Conservation (phyloP, 2,113 vertebrate species). For the Lamprotornis superbus region DNA sequence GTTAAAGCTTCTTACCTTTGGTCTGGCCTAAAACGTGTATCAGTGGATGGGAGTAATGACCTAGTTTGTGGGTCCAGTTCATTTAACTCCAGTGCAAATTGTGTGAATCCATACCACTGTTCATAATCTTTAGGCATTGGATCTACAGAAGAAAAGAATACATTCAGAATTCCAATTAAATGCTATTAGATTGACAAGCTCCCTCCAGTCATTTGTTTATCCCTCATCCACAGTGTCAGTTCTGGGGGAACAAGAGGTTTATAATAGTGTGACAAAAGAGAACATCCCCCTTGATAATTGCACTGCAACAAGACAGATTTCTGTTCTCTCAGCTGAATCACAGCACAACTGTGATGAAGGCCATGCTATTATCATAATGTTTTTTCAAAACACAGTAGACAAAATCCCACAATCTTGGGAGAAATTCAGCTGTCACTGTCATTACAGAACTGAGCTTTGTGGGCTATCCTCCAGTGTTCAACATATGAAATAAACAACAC, state of each 20-base stretch:
- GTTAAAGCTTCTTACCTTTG: constrained; percentile 82
- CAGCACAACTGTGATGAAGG: neutral
- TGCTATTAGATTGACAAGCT: neutral
- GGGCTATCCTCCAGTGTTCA: neutral
- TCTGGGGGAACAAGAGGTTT: neutral
- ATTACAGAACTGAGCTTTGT: neutral
- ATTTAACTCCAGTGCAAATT: constrained; percentile 93
- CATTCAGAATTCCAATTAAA: neutral
- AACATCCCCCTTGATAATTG: neutral
- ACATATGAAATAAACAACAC: neutral
- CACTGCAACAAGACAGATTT: neutral
- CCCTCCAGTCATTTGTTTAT: neutral
- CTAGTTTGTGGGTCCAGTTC: constrained; percentile 83
- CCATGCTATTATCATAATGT: neutral
- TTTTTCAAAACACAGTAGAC: neutral
- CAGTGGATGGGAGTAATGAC: constrained; percentile 85
- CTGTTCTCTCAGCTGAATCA: neutral
- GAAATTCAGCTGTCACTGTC: neutral
- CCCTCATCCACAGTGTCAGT: neutral
- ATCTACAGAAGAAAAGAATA: constrained; percentile 73
- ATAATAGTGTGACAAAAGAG: neutral
- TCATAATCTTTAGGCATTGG: constrained; percentile 88
- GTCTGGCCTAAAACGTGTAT: constrained; percentile 92
- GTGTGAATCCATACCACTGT: constrained; percentile 94
- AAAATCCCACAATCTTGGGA: neutral